Evolutionary conservation across 2,797 vertebrate species (phyloP).

Genomic region (Phylloscopus collybita): DNA sequence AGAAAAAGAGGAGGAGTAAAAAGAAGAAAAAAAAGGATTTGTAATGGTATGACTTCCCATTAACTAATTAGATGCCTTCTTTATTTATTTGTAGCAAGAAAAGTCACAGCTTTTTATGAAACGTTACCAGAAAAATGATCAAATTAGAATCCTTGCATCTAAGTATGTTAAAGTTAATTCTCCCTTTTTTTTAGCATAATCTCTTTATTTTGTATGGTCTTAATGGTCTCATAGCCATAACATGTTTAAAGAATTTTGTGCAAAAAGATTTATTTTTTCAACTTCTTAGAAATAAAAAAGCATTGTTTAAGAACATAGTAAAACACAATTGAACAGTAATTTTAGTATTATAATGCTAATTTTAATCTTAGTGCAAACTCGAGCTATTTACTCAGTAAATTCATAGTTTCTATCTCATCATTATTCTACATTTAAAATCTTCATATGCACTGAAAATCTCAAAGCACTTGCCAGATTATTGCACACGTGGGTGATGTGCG

Average conservation of each 20-base stretch:
- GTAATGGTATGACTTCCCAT: neutral
- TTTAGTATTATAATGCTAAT: neutral
- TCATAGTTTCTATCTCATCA: neutral
- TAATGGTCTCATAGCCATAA: neutral
- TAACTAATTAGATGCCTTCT: neutral
- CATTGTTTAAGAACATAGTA: neutral
- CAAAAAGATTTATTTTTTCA: neutral
- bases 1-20: accelerated
- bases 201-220: neutral
- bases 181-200: neutral
- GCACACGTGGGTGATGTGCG: neutral
- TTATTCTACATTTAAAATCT: neutral
- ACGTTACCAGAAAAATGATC: neutral
- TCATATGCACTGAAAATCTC: neutral
- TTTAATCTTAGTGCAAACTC: neutral
- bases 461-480: neutral
- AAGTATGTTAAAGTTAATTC: neutral
- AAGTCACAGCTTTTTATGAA: neutral
- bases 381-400: neutral
- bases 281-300: neutral
- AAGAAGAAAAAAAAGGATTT: neutral
- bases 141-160: neutral
- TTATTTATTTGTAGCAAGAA: neutral
- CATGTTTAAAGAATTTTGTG: neutral
- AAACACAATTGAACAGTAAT: neutral